These are phyloP conservation scores for Seladonia tumulorum DNA, from an alignment of 2,888 invertebrate species.

Conservation along the genomic window DNA sequence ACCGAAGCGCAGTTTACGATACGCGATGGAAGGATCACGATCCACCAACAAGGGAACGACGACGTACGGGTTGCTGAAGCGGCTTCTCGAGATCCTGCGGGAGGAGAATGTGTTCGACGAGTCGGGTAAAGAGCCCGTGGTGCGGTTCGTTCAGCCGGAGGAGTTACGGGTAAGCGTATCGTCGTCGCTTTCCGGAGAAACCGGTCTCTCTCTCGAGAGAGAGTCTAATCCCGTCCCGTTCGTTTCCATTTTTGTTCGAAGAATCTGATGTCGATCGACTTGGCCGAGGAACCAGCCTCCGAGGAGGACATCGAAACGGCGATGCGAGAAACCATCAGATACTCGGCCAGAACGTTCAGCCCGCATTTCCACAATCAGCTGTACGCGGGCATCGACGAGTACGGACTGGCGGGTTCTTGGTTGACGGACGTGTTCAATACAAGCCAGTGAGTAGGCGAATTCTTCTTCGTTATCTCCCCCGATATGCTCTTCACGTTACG, in stretches of 20 bases:
- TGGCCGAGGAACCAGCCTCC: conserved; percentile 81
- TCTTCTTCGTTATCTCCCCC: neutral
- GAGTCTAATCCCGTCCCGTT: neutral
- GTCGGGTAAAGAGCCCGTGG: conserved; percentile 78
- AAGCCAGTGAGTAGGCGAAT: conserved; percentile 88
- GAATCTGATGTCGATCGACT: conserved; percentile 83
- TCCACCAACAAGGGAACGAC: conserved; percentile 29
- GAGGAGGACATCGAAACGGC: conserved; percentile 86
- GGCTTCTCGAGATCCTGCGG: conserved; percentile 73
- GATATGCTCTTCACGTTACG: neutral
- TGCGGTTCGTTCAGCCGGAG: conserved; percentile 89
- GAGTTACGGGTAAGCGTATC: conserved; percentile 87
- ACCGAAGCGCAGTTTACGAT: conserved; percentile 61
- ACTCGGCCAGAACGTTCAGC: conserved; percentile 92
- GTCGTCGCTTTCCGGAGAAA: too few relatives aligned
- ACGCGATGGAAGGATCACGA: conserved; percentile 73
- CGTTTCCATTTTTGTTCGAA: conserved; percentile 66
- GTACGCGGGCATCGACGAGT: conserved; percentile 90
- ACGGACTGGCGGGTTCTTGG: conserved; percentile 91
- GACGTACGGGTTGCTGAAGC: conserved; percentile 62
- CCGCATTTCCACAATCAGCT: conserved; percentile 92
- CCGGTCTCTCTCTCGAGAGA: too few relatives aligned
- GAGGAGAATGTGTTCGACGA: conserved; percentile 78
- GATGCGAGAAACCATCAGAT: conserved; percentile 87
- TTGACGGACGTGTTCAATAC: conserved; percentile 93